Evolutionary conservation across 2,797 vertebrate species (phyloP).

Genomic region (Nannoperca obscura): DNA sequence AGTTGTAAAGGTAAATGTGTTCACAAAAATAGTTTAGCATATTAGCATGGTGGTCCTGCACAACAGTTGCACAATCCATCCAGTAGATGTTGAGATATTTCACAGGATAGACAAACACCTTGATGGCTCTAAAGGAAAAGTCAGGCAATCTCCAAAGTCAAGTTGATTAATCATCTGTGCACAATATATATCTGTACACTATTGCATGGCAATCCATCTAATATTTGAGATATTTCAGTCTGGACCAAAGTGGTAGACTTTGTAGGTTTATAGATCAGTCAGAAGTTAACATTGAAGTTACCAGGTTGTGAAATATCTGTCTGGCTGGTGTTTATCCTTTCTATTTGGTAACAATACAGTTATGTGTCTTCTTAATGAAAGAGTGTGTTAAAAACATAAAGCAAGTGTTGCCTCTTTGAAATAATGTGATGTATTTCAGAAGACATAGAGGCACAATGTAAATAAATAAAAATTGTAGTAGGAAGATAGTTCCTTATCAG

Average conservation of each 20-base stretch:
- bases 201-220: background rate
- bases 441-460: background rate
- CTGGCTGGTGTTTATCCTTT: background rate
- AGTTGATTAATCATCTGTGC: background rate
- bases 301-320: background rate
- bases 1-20: background rate
- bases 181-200: too few relatives aligned
- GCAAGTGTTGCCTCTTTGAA: background rate
- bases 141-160: background rate
- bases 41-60: background rate
- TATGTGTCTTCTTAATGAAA: background rate
- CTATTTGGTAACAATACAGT: background rate
- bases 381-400: background rate
- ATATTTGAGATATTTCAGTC: background rate
- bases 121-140: background rate
- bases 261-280: background rate
- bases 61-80: background rate
- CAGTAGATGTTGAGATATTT: background rate
- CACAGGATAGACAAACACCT: background rate
- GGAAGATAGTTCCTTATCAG: background rate
- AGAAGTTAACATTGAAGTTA: background rate
- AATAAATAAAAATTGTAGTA: background rate
- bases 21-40: background rate
- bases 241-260: background rate
- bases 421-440: conserved; percentile 12